A percentile compares a stretch with the other conserved stretches of the same genome.
Conservation (phyloP, 2,113 vertebrate genomes). For the Apistogramma diplotaenia region DNA sequence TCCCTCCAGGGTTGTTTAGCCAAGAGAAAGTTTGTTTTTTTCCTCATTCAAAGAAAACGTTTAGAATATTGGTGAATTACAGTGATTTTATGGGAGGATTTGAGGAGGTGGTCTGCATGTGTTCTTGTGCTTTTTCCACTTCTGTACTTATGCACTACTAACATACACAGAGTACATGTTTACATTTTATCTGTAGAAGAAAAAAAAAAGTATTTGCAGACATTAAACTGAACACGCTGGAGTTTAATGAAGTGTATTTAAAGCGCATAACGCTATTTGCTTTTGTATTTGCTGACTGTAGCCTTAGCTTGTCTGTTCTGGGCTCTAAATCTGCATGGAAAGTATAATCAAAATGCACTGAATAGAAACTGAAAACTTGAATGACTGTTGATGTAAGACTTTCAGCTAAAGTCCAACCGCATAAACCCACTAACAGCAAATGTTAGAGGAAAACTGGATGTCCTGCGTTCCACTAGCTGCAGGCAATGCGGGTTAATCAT, state of each 20-base stretch:
- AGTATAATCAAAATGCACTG: constrained; percentile 11
- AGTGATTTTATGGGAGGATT: not conserved
- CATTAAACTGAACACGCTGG: not conserved
- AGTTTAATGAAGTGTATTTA: not conserved
- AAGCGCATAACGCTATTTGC: not conserved
- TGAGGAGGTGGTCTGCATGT: not conserved
- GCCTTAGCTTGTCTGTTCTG: constrained; percentile 5
- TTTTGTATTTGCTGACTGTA: not conserved
- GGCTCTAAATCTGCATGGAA: constrained; percentile 30
- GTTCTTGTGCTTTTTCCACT: not conserved
- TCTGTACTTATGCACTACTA: not conserved
- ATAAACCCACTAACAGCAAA: constrained; percentile 27
- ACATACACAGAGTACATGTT: not conserved
- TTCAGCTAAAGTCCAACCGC: constrained; percentile 15
- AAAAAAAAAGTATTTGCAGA: not conserved
- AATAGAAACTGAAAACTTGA: constrained; percentile 7
- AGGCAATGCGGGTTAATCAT: constrained; percentile 44
- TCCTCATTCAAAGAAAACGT: not conserved
- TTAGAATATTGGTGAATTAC: not conserved
- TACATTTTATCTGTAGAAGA: not conserved
- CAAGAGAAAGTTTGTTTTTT: not conserved
- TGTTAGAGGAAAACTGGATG: constrained; percentile 2
- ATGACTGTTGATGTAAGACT: constrained; percentile 39
- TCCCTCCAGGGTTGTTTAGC: constrained; percentile 30
- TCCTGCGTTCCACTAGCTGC: constrained; percentile 15